Evolutionary conservation across 2,797 vertebrate species (phyloP).

Genomic region (Mormyrus proboscirostris): DNA sequence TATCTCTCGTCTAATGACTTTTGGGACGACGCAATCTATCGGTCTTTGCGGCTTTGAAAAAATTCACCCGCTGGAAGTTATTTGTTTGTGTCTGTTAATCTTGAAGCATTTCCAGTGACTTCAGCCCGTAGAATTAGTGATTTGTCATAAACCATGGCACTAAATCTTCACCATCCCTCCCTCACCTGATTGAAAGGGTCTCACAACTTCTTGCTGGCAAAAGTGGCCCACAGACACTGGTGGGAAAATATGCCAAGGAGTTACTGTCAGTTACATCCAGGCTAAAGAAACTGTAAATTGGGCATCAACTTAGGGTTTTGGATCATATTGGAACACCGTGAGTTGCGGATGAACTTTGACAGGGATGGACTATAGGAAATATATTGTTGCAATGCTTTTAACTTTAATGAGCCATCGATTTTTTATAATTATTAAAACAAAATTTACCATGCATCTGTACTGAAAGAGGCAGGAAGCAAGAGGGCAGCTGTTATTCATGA

Average conservation of each 20-base stretch:
- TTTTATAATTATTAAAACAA: not conserved
- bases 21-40: not conserved
- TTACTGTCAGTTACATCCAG: not conserved
- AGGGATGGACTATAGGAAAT: not conserved
- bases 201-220: constrained; percentile 8
- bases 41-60: not conserved
- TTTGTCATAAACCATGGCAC: not conserved
- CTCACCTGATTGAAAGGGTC: not conserved
- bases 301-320: not conserved
- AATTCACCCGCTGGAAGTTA: not conserved
- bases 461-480: not conserved
- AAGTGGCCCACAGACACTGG: not conserved
- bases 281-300: not conserved
- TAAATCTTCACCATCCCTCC: not conserved
- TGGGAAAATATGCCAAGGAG: not conserved
- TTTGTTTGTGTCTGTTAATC: not conserved
- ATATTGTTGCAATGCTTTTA: not conserved
- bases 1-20: not conserved
- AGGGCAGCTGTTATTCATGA: not conserved
- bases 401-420: not conserved
- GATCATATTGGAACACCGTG: not conserved
- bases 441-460: not conserved
- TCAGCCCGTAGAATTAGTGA: not conserved
- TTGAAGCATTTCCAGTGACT: constrained; percentile 3
- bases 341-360: not conserved